These are phyloP conservation scores for Vulpes vulpes DNA, from an alignment of 2,113 vertebrate species.

Conservation along the genomic window DNA sequence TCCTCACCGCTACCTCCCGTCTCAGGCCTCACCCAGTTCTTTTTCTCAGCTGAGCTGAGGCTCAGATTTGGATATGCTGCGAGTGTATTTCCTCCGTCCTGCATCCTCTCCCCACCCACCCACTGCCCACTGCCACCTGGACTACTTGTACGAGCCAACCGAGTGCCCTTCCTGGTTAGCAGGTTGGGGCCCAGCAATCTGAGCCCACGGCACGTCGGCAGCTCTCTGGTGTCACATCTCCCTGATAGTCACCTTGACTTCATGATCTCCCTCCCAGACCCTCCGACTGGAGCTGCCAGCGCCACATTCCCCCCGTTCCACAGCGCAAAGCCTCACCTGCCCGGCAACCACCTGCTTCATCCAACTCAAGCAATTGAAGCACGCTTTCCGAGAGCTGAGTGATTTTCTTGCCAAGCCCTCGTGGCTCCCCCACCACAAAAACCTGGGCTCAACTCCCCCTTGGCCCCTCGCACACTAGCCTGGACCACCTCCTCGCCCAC, in stretches of 20 bases:
- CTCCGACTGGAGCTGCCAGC: fast-evolving
- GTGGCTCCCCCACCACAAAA: background rate
- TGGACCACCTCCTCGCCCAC: fast-evolving
- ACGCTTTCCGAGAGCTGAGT: background rate
- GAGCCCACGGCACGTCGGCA: background rate
- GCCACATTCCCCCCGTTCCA: background rate
- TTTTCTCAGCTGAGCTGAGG: background rate
- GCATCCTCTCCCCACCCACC: background rate
- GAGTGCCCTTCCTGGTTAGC: background rate
- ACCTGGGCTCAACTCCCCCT: fast-evolving
- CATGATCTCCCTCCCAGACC: background rate
- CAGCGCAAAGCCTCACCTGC: background rate
- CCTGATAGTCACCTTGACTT: background rate
- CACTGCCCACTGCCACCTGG: background rate
- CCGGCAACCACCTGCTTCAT: background rate
- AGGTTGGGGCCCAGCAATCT: background rate
- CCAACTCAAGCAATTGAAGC: background rate
- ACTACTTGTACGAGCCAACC: background rate
- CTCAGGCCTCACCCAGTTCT: background rate
- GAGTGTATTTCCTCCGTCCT: background rate
- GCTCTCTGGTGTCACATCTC: background rate
- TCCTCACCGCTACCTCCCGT: background rate
- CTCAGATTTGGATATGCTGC: background rate
- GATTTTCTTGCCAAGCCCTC: background rate
- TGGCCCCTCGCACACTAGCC: fast-evolving